Evolutionary conservation across 2,888 invertebrate species (phyloP).

Genomic region (Diarsia brunnea): DNA sequence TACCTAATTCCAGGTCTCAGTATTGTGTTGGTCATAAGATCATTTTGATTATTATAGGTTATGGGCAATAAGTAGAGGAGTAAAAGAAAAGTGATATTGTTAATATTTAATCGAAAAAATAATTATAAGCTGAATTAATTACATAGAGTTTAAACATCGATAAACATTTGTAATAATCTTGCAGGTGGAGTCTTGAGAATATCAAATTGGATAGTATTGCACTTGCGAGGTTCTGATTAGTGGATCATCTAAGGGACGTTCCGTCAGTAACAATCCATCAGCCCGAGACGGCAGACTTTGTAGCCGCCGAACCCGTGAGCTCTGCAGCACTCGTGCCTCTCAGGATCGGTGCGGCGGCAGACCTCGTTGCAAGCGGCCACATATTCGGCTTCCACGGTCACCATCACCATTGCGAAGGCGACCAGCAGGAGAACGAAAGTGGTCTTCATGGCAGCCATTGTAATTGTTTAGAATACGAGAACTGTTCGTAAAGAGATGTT

Average conservation of each 20-base stretch:
- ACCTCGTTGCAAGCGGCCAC: conserved; percentile 9
- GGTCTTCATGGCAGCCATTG: not conserved
- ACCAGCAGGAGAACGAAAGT: conserved; percentile 12
- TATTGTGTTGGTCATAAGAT: not conserved
- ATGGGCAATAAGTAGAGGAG: not conserved
- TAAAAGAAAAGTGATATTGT: not conserved
- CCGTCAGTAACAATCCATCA: too few relatives aligned
- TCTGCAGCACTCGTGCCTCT: conserved; percentile 17
- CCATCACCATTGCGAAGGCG: conserved; percentile 10
- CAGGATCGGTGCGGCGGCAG: not conserved
- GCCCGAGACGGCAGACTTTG: too few relatives aligned
- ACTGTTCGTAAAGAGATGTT: too few relatives aligned
- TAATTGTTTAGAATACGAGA: too few relatives aligned
- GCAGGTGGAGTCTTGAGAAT: too few relatives aligned
- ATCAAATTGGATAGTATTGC: not conserved
- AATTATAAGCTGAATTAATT: not conserved
- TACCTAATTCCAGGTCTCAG: not conserved
- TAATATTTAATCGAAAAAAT: not conserved
- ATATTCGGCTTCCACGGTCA: not conserved
- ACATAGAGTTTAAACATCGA: too few relatives aligned
- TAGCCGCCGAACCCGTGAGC: not conserved
- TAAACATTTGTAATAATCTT: not conserved
- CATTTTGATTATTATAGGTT: not conserved
- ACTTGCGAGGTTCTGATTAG: not conserved
- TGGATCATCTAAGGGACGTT: not conserved